Evolutionary conservation across 2,113 vertebrate genomes (phyloP), one percentile per base, ranked within the genome.

Genomic region (Vanacampus margaritifer): DNA sequence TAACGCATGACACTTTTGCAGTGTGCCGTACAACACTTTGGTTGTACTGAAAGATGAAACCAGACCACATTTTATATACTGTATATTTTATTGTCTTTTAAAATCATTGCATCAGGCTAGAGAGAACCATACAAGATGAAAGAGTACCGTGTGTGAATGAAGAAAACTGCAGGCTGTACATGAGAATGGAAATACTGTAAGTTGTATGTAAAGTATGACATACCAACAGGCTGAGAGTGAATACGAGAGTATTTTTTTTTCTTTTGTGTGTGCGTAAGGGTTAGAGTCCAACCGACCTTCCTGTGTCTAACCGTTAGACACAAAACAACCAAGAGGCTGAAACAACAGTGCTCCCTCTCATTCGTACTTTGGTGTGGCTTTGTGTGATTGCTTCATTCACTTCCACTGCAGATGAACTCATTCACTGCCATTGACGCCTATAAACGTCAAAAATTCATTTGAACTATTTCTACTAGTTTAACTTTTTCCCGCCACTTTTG

Each of bases 111-210:
- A 90, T 90, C 83, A 51, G 82, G 85, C 88, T 74, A 74, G 91
- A 93, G 79, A 85, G 89, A 93, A 93, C 88, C 86, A 78, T 92
- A 93, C 87, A 32, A 92, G 92, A 92, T 90, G 72, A 87, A 89
- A 89, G 89, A 92, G 91, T 91, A 93, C 92, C 90, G 28, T 90
- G 89, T 89, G 80, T 87, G 80, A 79, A 90, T 87, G 91, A 92
- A 93, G 75, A 79, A 86, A 90, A 89, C 80, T 88, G 82, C 86
- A 82, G 88, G 79, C 86, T 86, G 81, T 87, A 88, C 86, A 89
- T 57, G 19, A 84, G 64, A 81, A 71, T 73, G 64, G 77, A 79
- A 74, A 87, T 75, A 32, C 28, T 32, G 28, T 32, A 81, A 58
- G 70, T 76, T 14, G 60, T 50, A 69, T 86, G 80, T 82, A 79